Base-by-base conservation (phyloP, 30 jellyfish, hydroid and myxozoan genomes). In the Phacellophora camtschatica region DNA sequence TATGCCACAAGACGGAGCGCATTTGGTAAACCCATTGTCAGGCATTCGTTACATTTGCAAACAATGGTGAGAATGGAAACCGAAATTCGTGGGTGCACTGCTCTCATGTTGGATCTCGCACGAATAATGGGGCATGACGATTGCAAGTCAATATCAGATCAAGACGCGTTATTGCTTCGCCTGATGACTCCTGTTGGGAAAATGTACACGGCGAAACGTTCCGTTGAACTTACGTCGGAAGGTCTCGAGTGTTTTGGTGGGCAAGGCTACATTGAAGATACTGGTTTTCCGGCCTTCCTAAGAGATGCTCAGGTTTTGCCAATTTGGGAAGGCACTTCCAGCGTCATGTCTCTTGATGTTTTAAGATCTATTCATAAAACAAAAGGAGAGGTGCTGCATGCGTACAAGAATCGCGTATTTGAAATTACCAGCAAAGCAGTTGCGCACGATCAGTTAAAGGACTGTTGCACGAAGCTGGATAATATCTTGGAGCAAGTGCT, bases 221-320 rank as follows among this genome's bases (percentile, higher is more conserved):
- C 95, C 9, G 94, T 92, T 30, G 78, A 82, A 32, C 69, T 81
- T n/a, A 71, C 88, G 4, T 92, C 98, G 11, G 98, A 92, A 39
- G 96, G 95, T 28, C 53, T 92, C 46, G 98, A 92, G 46, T 63
- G 98, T 69, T 85, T 84, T 67, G 98, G 98, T 46, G 98, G 98
- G 49, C 98, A 84, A 76, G 98, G 98, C 5, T 92, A 85, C 78
- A 67, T 92, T 35, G 98, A 92, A 49, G 98, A 92, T 56, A 92
- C 98, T 1, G 98, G 98, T 10, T 82, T 92, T 30, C 98, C 98
- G 15, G 95, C 85, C 2, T 85, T 77, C 43, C 65, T 92, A 39
- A 64, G 98, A 33, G 98, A 92, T 63, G 95, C 98, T 5, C 98
- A 92, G 73, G 98, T 90, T 71, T 59, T 90, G 62, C 86, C 95